Base-by-base conservation (phyloP, 2,797 vertebrate genomes). In the Typhlichthys eigenmanni region DNA sequence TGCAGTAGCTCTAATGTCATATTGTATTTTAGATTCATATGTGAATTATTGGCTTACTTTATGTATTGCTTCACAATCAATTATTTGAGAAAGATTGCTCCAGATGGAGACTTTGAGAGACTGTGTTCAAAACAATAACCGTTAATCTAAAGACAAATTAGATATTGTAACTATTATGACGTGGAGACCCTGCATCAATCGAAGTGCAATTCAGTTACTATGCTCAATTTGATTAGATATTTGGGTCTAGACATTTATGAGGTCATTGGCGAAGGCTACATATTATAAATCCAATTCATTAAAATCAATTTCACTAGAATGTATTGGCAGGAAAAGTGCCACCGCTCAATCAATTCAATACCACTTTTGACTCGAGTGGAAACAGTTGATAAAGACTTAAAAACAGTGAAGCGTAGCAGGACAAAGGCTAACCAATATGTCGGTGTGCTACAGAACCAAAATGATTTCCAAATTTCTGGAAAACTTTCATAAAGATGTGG, bases 311-410 rank as follows among this genome's bases (percentile, higher is more conserved):
- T 54, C 14, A 55, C 60, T 51, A 24, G 1, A 11, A n/a, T 43
- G 58, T 13, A 53, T n/a, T 46, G 45, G 13, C 38, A 57, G 56
- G 46, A n/a, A 64, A 70, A 64, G 55, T 19, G 29, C 16, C 47
- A 4, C 11, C 48, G 66, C 62, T 49, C 50, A 61, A 58, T 67
- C 61, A 59, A 65, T 78, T n/a, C 52, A 66, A 60, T 68, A 51
- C 16, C 53, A 16, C 49, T 53, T 50, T 50, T 47, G 12, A 34
- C 19, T 58, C 38, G 53, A 48, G 47, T 63, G 60, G 53, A 43
- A 71, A 19, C 50, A 13, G 48, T 53, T 38, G 12, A 32, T 11
- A 52, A 52, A 16, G 24, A 66, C 29, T 58, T 45, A 8, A 13
- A 62, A 54, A 48, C 2, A 11, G 48, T 46, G 29, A 34, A 57